A percentile compares a stretch with the other conserved stretches of the same genome.
Conservation (phyloP, 1,140 invertebrate species). For the Lamellibrachia luymesi region DNA sequence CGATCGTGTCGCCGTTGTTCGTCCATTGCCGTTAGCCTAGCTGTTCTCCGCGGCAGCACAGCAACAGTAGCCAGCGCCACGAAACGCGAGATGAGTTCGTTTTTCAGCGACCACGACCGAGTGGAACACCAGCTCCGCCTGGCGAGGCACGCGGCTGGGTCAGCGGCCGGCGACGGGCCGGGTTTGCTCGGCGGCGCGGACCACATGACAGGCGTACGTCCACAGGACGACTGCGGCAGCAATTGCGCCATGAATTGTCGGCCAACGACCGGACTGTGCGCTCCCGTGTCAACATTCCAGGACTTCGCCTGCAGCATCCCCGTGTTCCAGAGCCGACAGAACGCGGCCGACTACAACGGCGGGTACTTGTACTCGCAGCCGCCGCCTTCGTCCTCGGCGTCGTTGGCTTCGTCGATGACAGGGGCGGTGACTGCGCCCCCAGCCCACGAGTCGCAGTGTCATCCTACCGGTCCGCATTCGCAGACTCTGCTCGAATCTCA, state of each 20-base stretch:
- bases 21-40: neutral
- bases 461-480: neutral
- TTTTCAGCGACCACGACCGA: slow-evolving; percentile 14
- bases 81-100: neutral
- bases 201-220: neutral
- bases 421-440: neutral
- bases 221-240: neutral
- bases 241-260: neutral
- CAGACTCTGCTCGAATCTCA: slow-evolving; percentile 2
- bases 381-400: neutral
- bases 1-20: neutral
- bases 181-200: neutral
- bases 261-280: slow-evolving; percentile 1
- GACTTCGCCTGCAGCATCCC: slow-evolving; percentile 10
- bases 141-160: neutral
- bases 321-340: slow-evolving; percentile 10
- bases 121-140: neutral
- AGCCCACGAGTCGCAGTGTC: slow-evolving; percentile 6
- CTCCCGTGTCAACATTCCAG: slow-evolving; percentile 8
- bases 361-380: neutral
- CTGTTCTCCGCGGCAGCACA: neutral
- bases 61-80: neutral
- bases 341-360: neutral
- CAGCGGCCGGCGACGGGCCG: neutral
- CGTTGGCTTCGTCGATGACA: neutral